These are phyloP conservation scores for Myotis daubentonii DNA, from an alignment of 2,797 vertebrate species.

Conservation along the genomic window DNA sequence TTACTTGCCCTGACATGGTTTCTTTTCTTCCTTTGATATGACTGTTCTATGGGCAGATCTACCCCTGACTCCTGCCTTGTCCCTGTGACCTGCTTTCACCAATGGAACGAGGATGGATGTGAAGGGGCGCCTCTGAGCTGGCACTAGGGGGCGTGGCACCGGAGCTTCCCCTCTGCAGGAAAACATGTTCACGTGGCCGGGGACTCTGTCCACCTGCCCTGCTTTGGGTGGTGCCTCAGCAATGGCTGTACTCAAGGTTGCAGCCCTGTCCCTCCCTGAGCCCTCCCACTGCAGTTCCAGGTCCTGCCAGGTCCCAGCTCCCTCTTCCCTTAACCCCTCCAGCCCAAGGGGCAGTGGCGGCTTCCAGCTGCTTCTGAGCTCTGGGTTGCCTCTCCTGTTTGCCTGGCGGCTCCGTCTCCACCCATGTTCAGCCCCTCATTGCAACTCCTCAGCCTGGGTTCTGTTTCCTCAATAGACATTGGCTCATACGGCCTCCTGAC, in stretches of 20 bases:
- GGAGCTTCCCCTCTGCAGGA: neutral
- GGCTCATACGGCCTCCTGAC: neutral
- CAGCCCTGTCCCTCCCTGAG: fast-evolving
- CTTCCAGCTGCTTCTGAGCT: neutral
- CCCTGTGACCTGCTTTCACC: neutral
- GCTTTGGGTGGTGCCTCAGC: neutral
- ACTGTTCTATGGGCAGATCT: neutral
- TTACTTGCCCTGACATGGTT: neutral
- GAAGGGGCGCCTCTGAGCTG: neutral
- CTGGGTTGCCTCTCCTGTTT: neutral
- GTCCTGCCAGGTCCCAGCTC: neutral
- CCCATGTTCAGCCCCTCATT: neutral
- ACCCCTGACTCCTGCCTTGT: neutral
- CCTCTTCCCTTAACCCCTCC: neutral
- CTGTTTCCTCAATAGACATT: neutral
- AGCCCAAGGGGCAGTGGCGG: neutral
- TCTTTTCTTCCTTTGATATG: too few relatives aligned
- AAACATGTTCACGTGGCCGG: neutral
- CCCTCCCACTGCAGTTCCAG: neutral
- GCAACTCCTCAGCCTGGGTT: neutral
- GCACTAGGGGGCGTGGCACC: fast-evolving
- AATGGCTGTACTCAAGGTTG: neutral
- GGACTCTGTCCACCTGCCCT: neutral
- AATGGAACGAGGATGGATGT: neutral
- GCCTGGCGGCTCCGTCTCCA: neutral